Percentiles rank a stretch among this genome's conserved stretches.
phyloP scores from a whole-genome alignment of 2,113 vertebrate genomes.

The Colossoma macropomum region DNA sequence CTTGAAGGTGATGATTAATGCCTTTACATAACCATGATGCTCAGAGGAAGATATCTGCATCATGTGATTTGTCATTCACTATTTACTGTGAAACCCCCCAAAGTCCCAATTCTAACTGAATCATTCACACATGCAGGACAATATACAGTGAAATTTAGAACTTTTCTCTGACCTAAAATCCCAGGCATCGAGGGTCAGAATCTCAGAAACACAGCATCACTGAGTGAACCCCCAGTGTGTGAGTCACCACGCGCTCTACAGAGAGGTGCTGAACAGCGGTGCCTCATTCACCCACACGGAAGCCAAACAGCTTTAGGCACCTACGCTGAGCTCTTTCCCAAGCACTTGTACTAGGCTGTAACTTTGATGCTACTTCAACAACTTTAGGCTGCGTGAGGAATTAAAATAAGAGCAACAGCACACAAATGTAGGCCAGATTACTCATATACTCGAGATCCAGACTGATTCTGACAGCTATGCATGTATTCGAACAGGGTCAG shows the following conservation, averaged over 20 bases:
- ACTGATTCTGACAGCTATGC: neutral
- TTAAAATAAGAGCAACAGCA: neutral
- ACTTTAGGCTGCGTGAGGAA: slow-evolving; percentile 29
- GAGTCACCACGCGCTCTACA: slow-evolving; percentile 15
- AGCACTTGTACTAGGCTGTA: neutral
- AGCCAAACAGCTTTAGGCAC: slow-evolving; percentile 17
- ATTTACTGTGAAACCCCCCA: neutral
- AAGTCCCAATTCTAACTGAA: neutral
- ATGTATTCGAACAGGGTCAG: neutral
- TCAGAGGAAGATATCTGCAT: neutral
- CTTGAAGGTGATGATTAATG: slow-evolving; percentile 23
- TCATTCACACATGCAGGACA: neutral
- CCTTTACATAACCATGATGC: slow-evolving; percentile 4
- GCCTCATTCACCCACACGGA: slow-evolving; percentile 30
- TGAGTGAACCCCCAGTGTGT: slow-evolving; percentile 10
- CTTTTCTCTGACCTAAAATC: neutral
- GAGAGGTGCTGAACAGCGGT: slow-evolving; percentile 14
- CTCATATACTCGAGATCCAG: neutral
- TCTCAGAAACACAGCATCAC: neutral
- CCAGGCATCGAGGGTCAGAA: neutral
- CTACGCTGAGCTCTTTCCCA: neutral
- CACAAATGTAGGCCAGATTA: neutral
- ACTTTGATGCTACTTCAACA: slow-evolving; percentile 11
- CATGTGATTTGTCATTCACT: slow-evolving; percentile 14
- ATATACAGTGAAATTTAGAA: neutral